Evolutionary conservation across 2,797 vertebrate genomes (phyloP).

Genomic region (Peromyscus aztecus): DNA sequence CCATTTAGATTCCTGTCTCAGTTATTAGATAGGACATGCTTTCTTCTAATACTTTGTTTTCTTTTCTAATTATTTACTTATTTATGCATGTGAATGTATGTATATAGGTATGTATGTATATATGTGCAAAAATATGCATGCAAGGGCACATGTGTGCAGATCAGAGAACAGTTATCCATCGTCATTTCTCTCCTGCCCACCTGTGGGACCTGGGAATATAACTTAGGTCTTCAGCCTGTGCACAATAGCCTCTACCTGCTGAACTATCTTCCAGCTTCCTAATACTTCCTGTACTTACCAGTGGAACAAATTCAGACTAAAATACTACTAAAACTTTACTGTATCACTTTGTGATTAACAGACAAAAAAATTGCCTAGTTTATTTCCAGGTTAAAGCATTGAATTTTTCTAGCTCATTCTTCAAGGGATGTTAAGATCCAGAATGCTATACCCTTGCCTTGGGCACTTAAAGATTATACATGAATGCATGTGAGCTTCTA

Average conservation of each 20-base stretch:
- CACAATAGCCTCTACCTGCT: neutral
- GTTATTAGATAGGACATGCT: neutral
- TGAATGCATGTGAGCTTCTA: neutral
- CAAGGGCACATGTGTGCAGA: neutral
- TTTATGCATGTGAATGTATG: neutral
- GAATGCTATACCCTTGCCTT: neutral
- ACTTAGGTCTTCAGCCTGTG: neutral
- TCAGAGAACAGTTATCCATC: neutral
- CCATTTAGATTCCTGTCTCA: neutral
- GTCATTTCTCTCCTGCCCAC: neutral
- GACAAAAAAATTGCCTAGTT: neutral
- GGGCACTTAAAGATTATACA: neutral
- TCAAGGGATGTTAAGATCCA: neutral
- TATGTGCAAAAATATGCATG: neutral
- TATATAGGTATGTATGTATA: neutral
- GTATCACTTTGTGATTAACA: neutral
- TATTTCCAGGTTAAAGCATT: neutral
- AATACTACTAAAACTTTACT: slow-evolving; percentile 1
- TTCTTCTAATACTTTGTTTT: neutral
- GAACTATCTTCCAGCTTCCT: neutral
- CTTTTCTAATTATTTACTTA: neutral
- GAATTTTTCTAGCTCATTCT: neutral
- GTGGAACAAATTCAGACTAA: neutral
- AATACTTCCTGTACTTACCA: neutral
- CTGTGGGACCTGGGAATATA: neutral